Evolutionary conservation across 2,797 vertebrate species (phyloP), one percentile per base, ranked within the genome.

Genomic region (Cyprinella venusta): DNA sequence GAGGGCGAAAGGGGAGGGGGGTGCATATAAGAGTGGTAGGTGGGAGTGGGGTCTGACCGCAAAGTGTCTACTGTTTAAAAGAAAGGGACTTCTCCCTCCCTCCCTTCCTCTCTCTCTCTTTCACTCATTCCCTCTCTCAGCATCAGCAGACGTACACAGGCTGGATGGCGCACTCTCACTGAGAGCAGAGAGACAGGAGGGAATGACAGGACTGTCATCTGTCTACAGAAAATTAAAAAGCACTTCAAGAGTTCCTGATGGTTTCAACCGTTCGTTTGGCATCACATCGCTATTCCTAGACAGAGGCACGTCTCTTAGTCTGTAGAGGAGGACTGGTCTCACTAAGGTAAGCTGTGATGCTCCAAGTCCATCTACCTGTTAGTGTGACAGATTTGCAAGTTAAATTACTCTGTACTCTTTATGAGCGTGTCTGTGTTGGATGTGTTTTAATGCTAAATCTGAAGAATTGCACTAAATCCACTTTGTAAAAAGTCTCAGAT

Each of bases 31-130:
- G 92, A 94, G 92, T 92, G 90, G 92, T 94, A 94, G 94, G 92
- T 94, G 92, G 89, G 88, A 94, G 94, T 94, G 91, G 92, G 94
- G 92, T 94, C 92, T 94, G 94, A 94, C 94, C 91, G 93, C 93
- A 94, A 92, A 94, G 92, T 94, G 92, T 93, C 93, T 93, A 90
- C 93, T 93, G 93, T 94, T 94, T 92, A 93, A 94, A 91, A 93
- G 91, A 94, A 95, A 92, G 91, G 91, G 90, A 93, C 86, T 91
- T 93, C 91, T 92, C 90, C 89, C 91, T 89, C 90, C 88, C 87
- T 86, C 85, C 88, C 80, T 82, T 90, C 91, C 90, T 88, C 91
- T 88, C 90, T 85, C 84, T 71, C 91, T 84, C 88, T 87, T 88
- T 72, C 85, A 76, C 85, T 84, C 90, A 82, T 91, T 81, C 88